Evolutionary conservation across 2,113 vertebrate species (phyloP), one percentile per base, ranked within the genome.

Genomic region (Orientallactaga bullata): DNA sequence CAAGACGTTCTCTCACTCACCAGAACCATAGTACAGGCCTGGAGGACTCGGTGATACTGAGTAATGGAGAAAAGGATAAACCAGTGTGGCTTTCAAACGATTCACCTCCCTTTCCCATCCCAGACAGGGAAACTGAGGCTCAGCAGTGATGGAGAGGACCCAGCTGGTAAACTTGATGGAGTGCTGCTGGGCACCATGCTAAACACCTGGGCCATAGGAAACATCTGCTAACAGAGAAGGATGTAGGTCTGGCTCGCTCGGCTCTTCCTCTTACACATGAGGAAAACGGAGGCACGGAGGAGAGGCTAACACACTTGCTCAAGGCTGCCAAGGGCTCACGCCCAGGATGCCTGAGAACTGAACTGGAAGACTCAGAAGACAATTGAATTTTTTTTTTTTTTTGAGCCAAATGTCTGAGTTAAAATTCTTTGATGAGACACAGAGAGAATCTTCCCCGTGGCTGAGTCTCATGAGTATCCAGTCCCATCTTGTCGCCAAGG

Each of bases 111-210:
- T 63, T 83, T 55, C 55, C 55, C 12, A 3, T 26, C 60, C 51
- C 16, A 37, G 61, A 60, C 0, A 10, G 68, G 83, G 77, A 94
- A n/a, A 73, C 90, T 2, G 79, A 86, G 87, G 88, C 74, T 23
- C 5, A 1, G 0, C 0, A 0, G 28, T 24, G 18, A 42, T 26
- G 26, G 10, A 20, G 6, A 4, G 9, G 2, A 17, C 3, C 0
- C 6, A 13, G 3, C 0, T 0, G 69, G 26, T 63, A 20, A 35
- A 65, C 39, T 21, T 12, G 58, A 28, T 0, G 0, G 17, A 65
- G 69, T 1, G 1, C 21, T 60, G 37, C 72, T 17, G 4, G 28
- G 35, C 20, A 4, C 42, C 10, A 1, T 15, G 17, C 65, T 51
- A 2, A 58, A 3, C 4, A 10, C 2, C 69, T 12, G 26, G 13